phyloP scores from a whole-genome alignment of 2,797 vertebrate genomes.

The Ptychadena robeensis region DNA sequence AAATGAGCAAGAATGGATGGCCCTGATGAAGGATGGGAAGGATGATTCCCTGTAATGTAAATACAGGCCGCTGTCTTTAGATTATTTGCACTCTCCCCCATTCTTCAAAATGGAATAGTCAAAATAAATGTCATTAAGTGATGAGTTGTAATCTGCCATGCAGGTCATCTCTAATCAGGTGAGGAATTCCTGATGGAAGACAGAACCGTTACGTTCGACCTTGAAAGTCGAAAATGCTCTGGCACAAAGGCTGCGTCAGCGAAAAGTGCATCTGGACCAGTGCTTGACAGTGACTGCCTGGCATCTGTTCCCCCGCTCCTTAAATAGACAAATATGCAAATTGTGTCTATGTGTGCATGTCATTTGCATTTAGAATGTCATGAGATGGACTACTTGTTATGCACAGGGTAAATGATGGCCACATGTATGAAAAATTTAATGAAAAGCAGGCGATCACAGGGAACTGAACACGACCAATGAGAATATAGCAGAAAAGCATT shows the following conservation, averaged over 20 bases:
- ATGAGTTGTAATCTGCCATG: constrained; percentile 44
- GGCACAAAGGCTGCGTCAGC: constrained; percentile 12
- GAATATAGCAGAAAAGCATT: too few relatives aligned
- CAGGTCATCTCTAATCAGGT: constrained; percentile 56
- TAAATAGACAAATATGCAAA: constrained; percentile 37
- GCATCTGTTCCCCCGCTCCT: constrained; percentile 38
- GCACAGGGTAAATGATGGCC: not conserved
- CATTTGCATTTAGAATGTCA: constrained; percentile 27
- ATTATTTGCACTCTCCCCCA: constrained; percentile 20
- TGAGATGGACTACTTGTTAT: constrained; percentile 4
- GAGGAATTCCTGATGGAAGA: constrained; percentile 51
- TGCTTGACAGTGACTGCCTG: constrained; percentile 21
- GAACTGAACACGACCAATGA: too few relatives aligned
- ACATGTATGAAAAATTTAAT: not conserved
- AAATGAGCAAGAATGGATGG: constrained; percentile 5
- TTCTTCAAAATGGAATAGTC: constrained; percentile 6
- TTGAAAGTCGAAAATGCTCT: constrained; percentile 7
- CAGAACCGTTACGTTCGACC: constrained; percentile 32
- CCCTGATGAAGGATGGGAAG: constrained; percentile 10
- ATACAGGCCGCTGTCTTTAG: constrained; percentile 12
- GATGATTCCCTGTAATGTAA: constrained; percentile 12
- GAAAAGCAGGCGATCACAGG: not conserved
- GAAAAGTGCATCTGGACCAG: constrained; percentile 4
- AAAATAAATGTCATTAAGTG: constrained; percentile 33
- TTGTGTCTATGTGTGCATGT: constrained; percentile 33